Base-by-base conservation (phyloP, 2,113 vertebrate genomes). In the Labrus mixtus region DNA sequence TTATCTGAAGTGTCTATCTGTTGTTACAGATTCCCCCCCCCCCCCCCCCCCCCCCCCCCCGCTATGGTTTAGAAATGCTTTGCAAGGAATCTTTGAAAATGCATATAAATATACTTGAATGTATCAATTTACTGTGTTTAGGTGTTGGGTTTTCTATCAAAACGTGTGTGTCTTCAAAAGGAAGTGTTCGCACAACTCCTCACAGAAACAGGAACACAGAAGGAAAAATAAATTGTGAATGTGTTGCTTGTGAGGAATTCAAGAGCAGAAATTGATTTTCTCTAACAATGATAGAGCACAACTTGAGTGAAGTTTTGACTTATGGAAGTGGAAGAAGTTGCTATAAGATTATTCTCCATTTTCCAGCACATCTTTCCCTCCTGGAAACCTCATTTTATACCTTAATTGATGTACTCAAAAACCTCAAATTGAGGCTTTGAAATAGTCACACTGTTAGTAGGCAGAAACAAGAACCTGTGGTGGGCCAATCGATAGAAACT, bases 401-500 rank as follows among this genome's bases (percentile, higher is more conserved):
- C 45, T 70, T 75, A 83, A 89, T 84, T 86, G 73, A 83, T 90
- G 72, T 73, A 82, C 77, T 90, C 77, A 72, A 82, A 91, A 89
- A 81, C 73, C 79, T 85, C 73, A 87, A 85, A 81, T 73, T 76
- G 86, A 81, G 61, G 62, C 74, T 83, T 66, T 87, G 69, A 83
- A 88, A 80, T 82, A 78, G 83, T 86, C 68, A 71, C 78, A 78
- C 62, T 71, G 87, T 87, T 90, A 86, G 88, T 76, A 77, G 71
- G 79, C 77, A 87, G 83, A 90, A 88, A 90, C 84, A 88, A 90
- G 85, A 89, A 89, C 78, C 78, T 75, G 76, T 65, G 81, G 79
- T 87, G 67, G 85, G 78, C 80, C 84, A 88, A 93, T 94, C 93
- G 76, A 94, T 94, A 90, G 89, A 92, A 92, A 93, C 85, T 93